Base-by-base conservation (phyloP, 2,888 invertebrate genomes). In the Euphydryas editha region DNA sequence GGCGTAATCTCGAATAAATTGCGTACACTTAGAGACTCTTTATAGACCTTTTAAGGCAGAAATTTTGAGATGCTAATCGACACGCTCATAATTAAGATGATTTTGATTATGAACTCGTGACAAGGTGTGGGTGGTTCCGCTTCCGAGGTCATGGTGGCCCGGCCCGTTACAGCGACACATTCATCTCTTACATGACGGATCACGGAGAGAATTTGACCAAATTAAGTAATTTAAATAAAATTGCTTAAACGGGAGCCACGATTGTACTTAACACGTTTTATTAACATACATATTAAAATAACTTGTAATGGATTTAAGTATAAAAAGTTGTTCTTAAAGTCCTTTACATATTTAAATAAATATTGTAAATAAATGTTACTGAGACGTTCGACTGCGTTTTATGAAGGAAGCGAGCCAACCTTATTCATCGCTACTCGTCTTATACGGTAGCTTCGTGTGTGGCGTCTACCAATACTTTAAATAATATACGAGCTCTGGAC, bases 81-180 rank as follows among this genome's bases (percentile, higher is more conserved):
- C 92, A 92, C 91, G 92, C 83, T 90, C 85, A 90, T 90, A 92
- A 92, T 92, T 92, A 92, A 92, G 92, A 92, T 92, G 78, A 72
- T 73, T 76, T 72, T 72, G 92, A 92, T 92, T 88, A 82, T 72
- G 37, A 71, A 73, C 76, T 90, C 92, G 92, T 92, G 92, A 91
- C 81, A 82, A 82, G 79, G 87, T 82, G 91, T 92, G 89, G 92
- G 92, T 85, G 90, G 89, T 86, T 88, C 88, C 90, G 83, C 89
- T 90, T 90, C 90, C 90, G 90, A 87, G 84, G 83, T 83, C 79
- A 83, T 24, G 88, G 54, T 36, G 54, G 88, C 87, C 58, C 39
- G 60, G 46, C 70, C 63, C 57, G 60, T 65, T 70, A 65, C 65
- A 65, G 70, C 24, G 57, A 62, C 59, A 59, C 59, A 58, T 44